Base-by-base conservation (phyloP, 2,888 invertebrate genomes). In the Synergus laeviventris region DNA sequence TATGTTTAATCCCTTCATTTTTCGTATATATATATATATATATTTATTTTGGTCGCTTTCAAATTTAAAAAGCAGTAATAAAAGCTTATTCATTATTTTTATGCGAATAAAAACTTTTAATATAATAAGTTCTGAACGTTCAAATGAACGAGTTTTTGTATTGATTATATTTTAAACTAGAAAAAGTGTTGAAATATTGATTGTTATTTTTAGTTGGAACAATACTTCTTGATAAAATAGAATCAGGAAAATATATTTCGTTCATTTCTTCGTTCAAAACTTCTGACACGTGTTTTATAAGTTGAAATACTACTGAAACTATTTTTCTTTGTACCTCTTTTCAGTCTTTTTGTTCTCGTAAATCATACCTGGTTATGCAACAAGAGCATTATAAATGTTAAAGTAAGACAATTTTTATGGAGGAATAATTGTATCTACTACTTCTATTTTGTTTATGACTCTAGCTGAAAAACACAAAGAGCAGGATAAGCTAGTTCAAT, bases 381-480 rank as follows among this genome's bases (percentile, higher is more conserved):
- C n/a, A 14, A 31, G 12, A 45, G 11, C 31, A 70, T 16, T 12
- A n/a, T n/a, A 42, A 70, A 70, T 36, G 70, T 70, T 70, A 31
- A 70, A 4, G 45, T 49, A 70, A 70, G 31, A 70, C 49, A 16
- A 49, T 31, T 49, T 70, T 70, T 70, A 49, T 49, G 70, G n/a
- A 16, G n/a, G 49, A 70, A 70, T 70, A 70, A 70, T 70, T 70
- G 45, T 70, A 70, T 70, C 70, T 70, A n/a, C 70, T 70, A n/a
- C 70, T 54, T 49, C 31, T 24, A 49, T n/a, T 49, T 54, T 70
- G 70, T 70, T 70, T 70, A 70, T 49, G 70, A 36, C 49, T 49
- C 3, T 31, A 49, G 49, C 45, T 70, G 45, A 14, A 70, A 49
- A 70, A 70, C 24, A 66, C 14, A 66, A 24, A 66, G 45, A 45